Percentiles rank a stretch among this genome's conserved stretches.
These are phyloP conservation scores for Plectus sambesii DNA, from an alignment of 1,140 invertebrate genomes.

Conservation along the genomic window DNA sequence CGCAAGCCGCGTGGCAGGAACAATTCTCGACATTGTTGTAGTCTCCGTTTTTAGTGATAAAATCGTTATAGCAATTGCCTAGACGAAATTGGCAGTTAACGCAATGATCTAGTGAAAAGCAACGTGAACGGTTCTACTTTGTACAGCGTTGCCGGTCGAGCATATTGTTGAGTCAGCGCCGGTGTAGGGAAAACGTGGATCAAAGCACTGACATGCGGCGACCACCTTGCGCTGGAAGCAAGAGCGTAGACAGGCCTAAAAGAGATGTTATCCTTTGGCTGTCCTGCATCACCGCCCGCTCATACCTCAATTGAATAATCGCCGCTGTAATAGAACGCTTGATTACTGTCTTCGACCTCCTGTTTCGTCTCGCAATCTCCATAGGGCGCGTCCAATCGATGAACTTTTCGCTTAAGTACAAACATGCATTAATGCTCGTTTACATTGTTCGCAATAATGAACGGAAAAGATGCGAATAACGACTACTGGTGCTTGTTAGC, in stretches of 20 bases:
- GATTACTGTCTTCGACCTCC: neutral
- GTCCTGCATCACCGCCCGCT: neutral
- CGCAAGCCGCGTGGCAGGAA: slow-evolving; percentile 1
- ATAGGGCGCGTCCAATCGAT: neutral
- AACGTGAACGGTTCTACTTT: too few relatives aligned
- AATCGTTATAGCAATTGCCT: slow-evolving; percentile 4
- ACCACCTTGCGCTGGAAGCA: slow-evolving; percentile 10
- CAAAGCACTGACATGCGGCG: neutral
- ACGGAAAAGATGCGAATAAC: too few relatives aligned
- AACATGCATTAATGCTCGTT: neutral
- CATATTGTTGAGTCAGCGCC: neutral
- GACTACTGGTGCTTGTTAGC: too few relatives aligned
- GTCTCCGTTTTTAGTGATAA: slow-evolving; percentile 5
- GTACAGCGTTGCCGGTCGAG: neutral
- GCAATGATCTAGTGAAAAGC: too few relatives aligned
- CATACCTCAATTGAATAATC: slow-evolving; percentile 4
- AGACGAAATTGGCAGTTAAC: too few relatives aligned
- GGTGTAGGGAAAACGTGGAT: slow-evolving; percentile 1
- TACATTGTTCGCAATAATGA: too few relatives aligned
- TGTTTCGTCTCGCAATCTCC: neutral
- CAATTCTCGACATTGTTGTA: slow-evolving; percentile 10
- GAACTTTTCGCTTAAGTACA: neutral
- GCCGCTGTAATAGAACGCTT: slow-evolving; percentile 10
- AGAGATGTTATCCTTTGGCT: neutral
- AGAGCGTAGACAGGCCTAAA: slow-evolving; percentile 4